These are phyloP conservation scores for Progne subis DNA, from an alignment of 2,113 vertebrate species.

Conservation along the genomic window DNA sequence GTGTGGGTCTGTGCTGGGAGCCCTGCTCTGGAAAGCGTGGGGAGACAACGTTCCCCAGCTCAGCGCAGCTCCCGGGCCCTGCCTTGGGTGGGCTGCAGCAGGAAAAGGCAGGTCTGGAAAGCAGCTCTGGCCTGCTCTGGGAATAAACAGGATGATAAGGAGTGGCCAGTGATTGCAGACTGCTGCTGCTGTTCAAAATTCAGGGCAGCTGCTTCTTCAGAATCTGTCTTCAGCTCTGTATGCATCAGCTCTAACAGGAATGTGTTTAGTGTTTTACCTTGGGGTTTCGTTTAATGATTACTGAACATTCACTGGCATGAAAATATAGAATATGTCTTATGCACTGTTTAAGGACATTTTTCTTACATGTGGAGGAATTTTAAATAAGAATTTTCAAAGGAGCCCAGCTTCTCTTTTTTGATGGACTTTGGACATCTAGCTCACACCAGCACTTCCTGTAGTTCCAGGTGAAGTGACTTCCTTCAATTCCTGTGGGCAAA, in stretches of 20 bases:
- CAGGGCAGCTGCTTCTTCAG: neutral
- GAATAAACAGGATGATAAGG: neutral
- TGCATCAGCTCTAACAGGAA: neutral
- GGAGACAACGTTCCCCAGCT: fast-evolving
- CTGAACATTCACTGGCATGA: neutral
- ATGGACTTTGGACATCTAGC: neutral
- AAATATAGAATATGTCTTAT: neutral
- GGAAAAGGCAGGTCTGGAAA: neutral
- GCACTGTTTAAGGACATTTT: neutral
- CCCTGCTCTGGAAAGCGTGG: neutral
- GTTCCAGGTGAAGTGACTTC: neutral
- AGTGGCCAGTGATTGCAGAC: fast-evolving
- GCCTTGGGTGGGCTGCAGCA: neutral
- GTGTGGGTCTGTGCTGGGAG: neutral
- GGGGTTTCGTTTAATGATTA: neutral
- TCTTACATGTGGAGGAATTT: neutral
- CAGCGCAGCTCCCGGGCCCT: neutral
- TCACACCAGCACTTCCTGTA: neutral
- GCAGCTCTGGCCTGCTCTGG: neutral
- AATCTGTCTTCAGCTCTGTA: neutral
- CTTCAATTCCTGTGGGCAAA: neutral
- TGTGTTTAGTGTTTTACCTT: neutral
- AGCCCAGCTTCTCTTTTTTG: neutral
- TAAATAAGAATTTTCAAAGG: neutral
- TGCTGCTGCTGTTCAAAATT: neutral